Percentiles rank a stretch among this genome's conserved stretches.
Evolutionary conservation across 1,140 invertebrate genomes (phyloP).

Genomic region (Melitaea cinxia): DNA sequence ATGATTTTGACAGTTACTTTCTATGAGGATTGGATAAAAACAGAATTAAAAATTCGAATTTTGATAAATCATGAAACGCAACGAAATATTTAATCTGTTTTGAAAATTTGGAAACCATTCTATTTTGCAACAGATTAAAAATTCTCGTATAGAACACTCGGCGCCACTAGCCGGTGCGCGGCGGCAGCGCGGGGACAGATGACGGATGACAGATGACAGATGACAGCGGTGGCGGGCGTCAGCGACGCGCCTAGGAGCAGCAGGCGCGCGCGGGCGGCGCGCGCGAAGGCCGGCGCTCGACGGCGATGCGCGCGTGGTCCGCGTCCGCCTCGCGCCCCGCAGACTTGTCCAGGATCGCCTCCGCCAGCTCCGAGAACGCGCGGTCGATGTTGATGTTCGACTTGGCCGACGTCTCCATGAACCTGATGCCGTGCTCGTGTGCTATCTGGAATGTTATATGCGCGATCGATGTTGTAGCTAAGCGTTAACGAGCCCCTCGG

Average conservation of each 20-base stretch:
- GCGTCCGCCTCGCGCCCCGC: conserved; percentile 76
- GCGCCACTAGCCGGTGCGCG: too few relatives aligned
- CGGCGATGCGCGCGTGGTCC: conserved; percentile 74
- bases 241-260: conserved; percentile 53
- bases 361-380: conserved; percentile 95
- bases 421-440: conserved; percentile 96
- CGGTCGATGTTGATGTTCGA: conserved; percentile 95
- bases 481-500: too few relatives aligned
- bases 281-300: conserved; percentile 74
- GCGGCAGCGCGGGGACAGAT: too few relatives aligned
- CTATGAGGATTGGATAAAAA: too few relatives aligned
- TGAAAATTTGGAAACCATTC: too few relatives aligned
- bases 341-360: conserved; percentile 80
- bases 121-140: too few relatives aligned
- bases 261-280: conserved; percentile 72
- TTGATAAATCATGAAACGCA: too few relatives aligned
- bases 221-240: not conserved
- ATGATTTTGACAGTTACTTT: too few relatives aligned
- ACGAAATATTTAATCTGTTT: too few relatives aligned
- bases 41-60: too few relatives aligned
- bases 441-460: conserved; percentile 81
- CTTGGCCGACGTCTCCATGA: conserved; percentile 97
- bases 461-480: too few relatives aligned
- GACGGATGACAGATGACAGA: not conserved
- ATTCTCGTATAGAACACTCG: too few relatives aligned